Conservation (phyloP, 2,888 invertebrate genomes). For the Tethea ocularis region DNA sequence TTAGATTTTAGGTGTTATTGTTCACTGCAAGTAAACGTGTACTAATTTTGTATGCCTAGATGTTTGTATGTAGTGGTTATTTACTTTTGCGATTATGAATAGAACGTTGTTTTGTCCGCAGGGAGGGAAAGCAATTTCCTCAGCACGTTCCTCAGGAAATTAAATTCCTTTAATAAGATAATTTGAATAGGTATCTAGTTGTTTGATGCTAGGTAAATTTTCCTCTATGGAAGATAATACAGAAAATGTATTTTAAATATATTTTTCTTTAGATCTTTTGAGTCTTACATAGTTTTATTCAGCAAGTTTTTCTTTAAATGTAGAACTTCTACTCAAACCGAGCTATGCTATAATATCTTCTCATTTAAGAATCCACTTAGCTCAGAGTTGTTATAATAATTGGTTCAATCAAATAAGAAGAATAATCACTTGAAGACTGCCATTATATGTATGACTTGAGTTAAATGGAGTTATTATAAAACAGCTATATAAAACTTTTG, state of each 20-base stretch:
- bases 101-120: neutral
- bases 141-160: neutral
- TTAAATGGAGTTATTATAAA: slow-evolving; percentile 14
- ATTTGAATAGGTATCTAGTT: too few species aligned
- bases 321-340: neutral
- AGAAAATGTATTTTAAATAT: too few species aligned
- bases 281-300: too few species aligned
- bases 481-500: slow-evolving; percentile 10
- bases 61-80: neutral
- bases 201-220: too few species aligned
- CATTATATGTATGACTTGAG: neutral
- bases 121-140: neutral
- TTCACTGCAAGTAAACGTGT: slow-evolving; percentile 4
- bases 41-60: neutral
- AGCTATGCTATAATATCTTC: neutral
- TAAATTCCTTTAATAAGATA: neutral
- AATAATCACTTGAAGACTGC: neutral
- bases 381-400: neutral
- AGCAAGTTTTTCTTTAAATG: too few species aligned
- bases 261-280: too few species aligned
- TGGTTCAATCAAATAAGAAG: neutral
- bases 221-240: too few species aligned
- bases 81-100: neutral
- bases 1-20: slow-evolving; percentile 19
- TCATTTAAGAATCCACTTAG: neutral